Percentiles rank a stretch among this genome's conserved stretches.
These are phyloP conservation scores for Pseudolycoriella hygida DNA, from an alignment of 2,888 invertebrate species.

Conservation along the genomic window DNA sequence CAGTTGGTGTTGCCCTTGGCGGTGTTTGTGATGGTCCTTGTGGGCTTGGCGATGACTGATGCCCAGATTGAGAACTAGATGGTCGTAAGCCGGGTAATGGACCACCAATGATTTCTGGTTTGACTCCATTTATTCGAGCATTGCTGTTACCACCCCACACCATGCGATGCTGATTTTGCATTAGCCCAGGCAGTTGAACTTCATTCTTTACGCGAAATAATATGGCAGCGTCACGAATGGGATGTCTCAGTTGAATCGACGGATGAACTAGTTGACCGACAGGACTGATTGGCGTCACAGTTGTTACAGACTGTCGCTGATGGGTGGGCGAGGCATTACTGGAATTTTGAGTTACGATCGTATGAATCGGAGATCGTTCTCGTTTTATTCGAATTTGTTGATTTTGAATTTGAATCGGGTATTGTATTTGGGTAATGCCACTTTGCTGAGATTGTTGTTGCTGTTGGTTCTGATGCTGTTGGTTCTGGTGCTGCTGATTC, in stretches of 20 bases:
- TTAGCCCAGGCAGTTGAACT: conserved; percentile 14
- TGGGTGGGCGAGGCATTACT: conserved; percentile 1
- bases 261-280: conserved; percentile 27
- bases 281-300: conserved; percentile 13
- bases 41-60: conserved; percentile 15
- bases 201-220: conserved; percentile 29
- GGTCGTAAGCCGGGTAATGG: conserved; percentile 22
- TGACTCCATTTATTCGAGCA: conserved; percentile 57
- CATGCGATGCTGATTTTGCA: conserved; percentile 23
- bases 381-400: conserved; percentile 11
- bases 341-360: conserved; percentile 6
- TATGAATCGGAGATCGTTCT: conserved; percentile 11
- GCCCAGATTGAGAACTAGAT: conserved; percentile 7
- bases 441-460: conserved; percentile 16
- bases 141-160: conserved; percentile 43
- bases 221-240: conserved; percentile 28
- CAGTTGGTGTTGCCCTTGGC: conserved; percentile 56
- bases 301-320: conserved; percentile 16
- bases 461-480: conserved; percentile 4
- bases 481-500: neutral
- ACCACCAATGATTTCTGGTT: conserved; percentile 65
- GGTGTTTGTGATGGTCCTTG: conserved; percentile 25
- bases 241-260: conserved; percentile 32
- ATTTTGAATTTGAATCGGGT: conserved; percentile 5
- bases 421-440: conserved; percentile 6